phyloP scores from a whole-genome alignment of 2,113 vertebrate genomes.

The Crypturellus undulatus region DNA sequence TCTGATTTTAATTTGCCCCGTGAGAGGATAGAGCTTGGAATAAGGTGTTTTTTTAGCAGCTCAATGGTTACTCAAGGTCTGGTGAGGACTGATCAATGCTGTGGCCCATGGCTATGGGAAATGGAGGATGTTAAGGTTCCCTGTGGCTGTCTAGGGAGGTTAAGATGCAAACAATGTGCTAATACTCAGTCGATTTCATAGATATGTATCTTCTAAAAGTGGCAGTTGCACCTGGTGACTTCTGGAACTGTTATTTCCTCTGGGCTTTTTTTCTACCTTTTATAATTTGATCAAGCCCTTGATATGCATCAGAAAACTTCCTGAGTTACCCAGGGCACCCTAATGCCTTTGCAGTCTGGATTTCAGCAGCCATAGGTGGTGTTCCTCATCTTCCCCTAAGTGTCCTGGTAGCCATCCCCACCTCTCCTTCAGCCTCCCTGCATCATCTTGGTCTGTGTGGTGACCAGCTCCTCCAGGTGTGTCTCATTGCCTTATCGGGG shows the following conservation, averaged over 20 bases:
- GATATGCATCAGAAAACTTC: not conserved
- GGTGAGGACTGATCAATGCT: not conserved
- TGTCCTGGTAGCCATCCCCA: not conserved
- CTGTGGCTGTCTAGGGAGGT: not conserved
- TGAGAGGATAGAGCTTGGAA: not conserved
- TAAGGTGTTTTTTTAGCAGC: not conserved
- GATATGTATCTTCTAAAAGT: not conserved
- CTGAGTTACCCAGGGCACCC: not conserved
- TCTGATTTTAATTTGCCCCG: not conserved
- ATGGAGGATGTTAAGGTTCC: fast-evolving
- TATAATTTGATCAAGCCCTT: not conserved
- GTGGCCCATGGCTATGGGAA: fast-evolving
- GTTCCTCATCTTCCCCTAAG: not conserved
- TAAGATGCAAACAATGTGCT: not conserved
- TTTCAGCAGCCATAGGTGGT: not conserved
- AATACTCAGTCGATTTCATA: not conserved
- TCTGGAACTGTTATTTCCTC: not conserved
- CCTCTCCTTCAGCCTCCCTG: not conserved
- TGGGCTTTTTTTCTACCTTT: not conserved
- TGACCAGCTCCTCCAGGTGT: not conserved
- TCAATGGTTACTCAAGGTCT: not conserved
- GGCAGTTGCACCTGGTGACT: not conserved
- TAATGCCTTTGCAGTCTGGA: not conserved
- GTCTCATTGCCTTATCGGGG: fast-evolving
- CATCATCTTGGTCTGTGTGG: not conserved